Evolutionary conservation across 2,888 invertebrate genomes (phyloP).

Genomic region (Epistrophella euchroma): DNA sequence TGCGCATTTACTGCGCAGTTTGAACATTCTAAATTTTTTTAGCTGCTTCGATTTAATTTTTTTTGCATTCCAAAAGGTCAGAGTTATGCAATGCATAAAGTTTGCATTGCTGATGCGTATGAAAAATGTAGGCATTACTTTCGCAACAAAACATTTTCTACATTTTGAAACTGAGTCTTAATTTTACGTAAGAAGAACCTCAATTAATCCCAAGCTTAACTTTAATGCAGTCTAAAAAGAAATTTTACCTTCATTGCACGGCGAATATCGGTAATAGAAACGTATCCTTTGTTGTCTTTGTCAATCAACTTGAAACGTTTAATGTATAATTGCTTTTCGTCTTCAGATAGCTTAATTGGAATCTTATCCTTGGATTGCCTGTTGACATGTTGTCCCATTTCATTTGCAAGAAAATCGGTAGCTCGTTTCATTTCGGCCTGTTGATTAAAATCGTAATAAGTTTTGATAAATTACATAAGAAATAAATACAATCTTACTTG

Average conservation of each 20-base stretch:
- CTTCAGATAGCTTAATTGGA: slow-evolving; percentile 95
- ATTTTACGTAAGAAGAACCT: not conserved
- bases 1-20: too few species aligned
- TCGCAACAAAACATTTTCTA: too few species aligned
- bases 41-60: too few species aligned
- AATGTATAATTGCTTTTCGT: slow-evolving; percentile 96
- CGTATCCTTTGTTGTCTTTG: slow-evolving; percentile 97
- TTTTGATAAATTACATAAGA: not conserved
- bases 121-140: too few species aligned
- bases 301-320: slow-evolving; percentile 98
- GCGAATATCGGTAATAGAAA: slow-evolving; percentile 98
- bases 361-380: slow-evolving; percentile 93
- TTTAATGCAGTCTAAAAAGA: not conserved
- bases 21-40: too few species aligned
- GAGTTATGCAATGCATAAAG: too few species aligned
- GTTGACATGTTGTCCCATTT: slow-evolving; percentile 99
- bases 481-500: slow-evolving; percentile 83
- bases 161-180: too few species aligned
- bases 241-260: slow-evolving; percentile 94
- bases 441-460: not conserved
- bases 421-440: slow-evolving; percentile 93
- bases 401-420: slow-evolving; percentile 93
- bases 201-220: not conserved
- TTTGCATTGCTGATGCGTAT: too few species aligned
- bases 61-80: too few species aligned